Percentiles rank a stretch among this genome's conserved stretches.
Conservation (phyloP, 2,888 invertebrate species). For the Agrochola lychnidis region DNA sequence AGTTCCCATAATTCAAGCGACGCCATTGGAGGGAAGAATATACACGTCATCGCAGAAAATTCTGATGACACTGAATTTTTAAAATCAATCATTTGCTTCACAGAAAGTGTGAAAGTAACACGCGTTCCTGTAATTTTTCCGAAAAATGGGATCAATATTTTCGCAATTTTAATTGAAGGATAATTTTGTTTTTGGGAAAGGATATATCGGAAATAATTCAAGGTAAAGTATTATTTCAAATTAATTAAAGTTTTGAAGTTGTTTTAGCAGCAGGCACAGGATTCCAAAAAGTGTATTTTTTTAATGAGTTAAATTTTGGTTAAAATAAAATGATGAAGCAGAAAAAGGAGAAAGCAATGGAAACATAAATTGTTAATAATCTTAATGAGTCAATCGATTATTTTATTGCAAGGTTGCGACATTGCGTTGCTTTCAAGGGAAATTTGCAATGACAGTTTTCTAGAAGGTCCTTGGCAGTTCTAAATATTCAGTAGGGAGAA, state of each 20-base stretch:
- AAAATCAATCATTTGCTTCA: constrained; percentile 80
- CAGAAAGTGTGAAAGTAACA: constrained; percentile 66
- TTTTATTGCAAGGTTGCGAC: constrained; percentile 33
- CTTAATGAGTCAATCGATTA: constrained; percentile 30
- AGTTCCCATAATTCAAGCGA: constrained; percentile 73
- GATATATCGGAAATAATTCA: constrained; percentile 47
- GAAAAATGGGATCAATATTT: constrained; percentile 35
- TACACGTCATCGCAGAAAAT: constrained; percentile 79
- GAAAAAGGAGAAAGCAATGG: not conserved
- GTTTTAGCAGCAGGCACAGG: not conserved
- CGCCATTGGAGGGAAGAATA: constrained; percentile 77
- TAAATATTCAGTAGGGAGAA: not conserved
- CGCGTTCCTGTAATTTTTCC: constrained; percentile 61
- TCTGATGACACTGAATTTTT: constrained; percentile 73
- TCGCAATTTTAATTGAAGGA: constrained; percentile 11
- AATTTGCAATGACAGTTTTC: constrained; percentile 4
- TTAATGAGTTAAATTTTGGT: not conserved
- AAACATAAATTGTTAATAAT: not conserved
- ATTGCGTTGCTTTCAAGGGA: constrained; percentile 19
- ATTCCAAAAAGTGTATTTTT: not conserved
- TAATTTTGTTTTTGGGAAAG: constrained; percentile 16
- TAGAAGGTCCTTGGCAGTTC: not conserved
- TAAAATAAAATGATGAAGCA: too few species aligned
- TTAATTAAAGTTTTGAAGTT: not conserved
- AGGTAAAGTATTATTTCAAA: constrained; percentile 48